phyloP scores from a whole-genome alignment of 1,140 invertebrate genomes.

The Anastrepha obliqua region DNA sequence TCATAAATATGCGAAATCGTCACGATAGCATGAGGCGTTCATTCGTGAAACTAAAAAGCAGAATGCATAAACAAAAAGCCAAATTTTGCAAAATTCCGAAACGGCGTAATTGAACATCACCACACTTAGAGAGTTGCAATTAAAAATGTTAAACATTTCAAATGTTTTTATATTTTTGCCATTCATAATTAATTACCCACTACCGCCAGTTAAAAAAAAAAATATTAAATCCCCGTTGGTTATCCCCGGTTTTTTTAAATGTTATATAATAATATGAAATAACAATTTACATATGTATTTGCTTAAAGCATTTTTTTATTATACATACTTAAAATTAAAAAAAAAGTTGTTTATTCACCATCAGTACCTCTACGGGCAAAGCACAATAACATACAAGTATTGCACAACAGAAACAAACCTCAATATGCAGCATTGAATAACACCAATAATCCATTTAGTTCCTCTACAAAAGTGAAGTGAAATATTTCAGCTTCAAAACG shows the following conservation, averaged over 20 bases:
- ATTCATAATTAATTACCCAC: background rate
- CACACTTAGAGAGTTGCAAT: background rate
- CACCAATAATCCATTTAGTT: background rate
- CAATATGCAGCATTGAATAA: background rate
- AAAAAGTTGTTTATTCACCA: constrained; percentile 2
- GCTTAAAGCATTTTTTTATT: background rate
- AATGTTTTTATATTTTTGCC: constrained; percentile 13
- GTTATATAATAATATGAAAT: constrained; percentile 2
- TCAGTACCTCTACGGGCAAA: background rate
- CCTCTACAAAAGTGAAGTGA: background rate
- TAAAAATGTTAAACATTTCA: background rate
- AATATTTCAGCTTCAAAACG: background rate
- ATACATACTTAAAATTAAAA: background rate
- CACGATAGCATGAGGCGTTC: constrained; percentile 37
- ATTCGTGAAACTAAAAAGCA: constrained; percentile 3
- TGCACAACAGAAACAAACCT: constrained; percentile 1
- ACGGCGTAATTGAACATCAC: background rate
- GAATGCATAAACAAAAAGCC: background rate
- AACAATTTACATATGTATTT: background rate
- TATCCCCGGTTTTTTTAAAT: constrained; percentile 13
- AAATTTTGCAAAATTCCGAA: background rate
- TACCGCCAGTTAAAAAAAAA: background rate
- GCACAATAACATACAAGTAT: background rate
- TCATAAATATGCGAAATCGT: constrained; percentile 26
- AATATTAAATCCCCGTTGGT: background rate